Percentiles rank a stretch among this genome's conserved stretches.
phyloP scores from a whole-genome alignment of 1,140 invertebrate genomes.

The Plutomurus gul region DNA sequence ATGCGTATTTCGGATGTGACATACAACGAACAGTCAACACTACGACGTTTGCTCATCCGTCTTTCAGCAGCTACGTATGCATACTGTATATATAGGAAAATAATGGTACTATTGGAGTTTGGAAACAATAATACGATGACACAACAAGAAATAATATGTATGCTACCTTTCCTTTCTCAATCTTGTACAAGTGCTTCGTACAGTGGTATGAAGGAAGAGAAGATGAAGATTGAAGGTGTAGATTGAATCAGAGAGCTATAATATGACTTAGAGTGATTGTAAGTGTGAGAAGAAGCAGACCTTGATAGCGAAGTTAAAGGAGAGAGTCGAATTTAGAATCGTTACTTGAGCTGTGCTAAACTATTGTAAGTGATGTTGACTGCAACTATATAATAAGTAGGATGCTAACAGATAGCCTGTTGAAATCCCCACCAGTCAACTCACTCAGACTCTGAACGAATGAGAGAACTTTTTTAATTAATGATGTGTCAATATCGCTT shows the following conservation, averaged over 20 bases:
- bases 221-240: conserved; percentile 6
- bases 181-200: neutral
- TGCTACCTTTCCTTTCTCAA: neutral
- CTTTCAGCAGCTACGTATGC: too few relatives aligned
- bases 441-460: neutral
- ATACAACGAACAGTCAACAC: too few relatives aligned
- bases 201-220: too few relatives aligned
- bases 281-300: neutral
- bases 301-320: neutral
- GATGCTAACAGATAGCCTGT: conserved; percentile 3
- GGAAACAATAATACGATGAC: too few relatives aligned
- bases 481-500: conserved; percentile 34
- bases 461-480: conserved; percentile 31
- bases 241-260: neutral
- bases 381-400: neutral
- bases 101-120: too few relatives aligned
- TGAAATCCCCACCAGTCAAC: neutral
- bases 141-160: too few relatives aligned
- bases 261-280: neutral
- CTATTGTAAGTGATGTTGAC: conserved; percentile 18
- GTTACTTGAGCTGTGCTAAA: neutral
- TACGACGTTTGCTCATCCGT: too few relatives aligned
- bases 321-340: neutral
- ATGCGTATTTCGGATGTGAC: too few relatives aligned
- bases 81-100: too few relatives aligned